Conservation (phyloP, 2,113 vertebrate genomes). For the Glareola pratincola region DNA sequence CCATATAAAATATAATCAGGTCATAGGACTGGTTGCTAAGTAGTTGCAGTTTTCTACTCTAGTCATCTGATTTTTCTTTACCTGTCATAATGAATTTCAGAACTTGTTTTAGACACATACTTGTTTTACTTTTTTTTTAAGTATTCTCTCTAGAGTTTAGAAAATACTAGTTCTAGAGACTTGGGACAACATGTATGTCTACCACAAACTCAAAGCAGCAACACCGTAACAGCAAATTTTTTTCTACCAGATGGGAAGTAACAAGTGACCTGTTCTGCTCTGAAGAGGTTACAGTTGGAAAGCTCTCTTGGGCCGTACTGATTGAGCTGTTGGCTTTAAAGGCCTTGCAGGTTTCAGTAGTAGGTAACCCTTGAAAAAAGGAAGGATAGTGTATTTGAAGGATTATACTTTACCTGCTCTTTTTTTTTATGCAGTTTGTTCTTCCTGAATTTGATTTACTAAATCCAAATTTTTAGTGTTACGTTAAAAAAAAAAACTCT, state of each 20-base stretch:
- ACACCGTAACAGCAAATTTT: neutral
- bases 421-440: neutral
- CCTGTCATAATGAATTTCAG: neutral
- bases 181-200: neutral
- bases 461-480: neutral
- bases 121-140: neutral
- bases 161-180: neutral
- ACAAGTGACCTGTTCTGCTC: neutral
- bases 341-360: neutral
- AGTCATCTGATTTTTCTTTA: neutral
- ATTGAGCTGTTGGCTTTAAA: neutral
- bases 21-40: neutral
- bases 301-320: neutral
- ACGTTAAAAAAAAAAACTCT: neutral
- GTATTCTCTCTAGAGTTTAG: neutral
- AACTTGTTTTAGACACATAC: neutral
- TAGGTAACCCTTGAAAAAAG: neutral
- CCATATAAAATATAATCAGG: neutral
- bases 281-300: neutral
- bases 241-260: neutral
- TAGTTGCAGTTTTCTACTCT: neutral
- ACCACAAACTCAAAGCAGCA: neutral
- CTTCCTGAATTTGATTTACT: neutral
- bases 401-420: neutral
- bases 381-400: neutral